Percentiles rank a stretch among this genome's conserved stretches.
Evolutionary conservation across 2,113 vertebrate species (phyloP).

Genomic region (Okapia johnstoni): DNA sequence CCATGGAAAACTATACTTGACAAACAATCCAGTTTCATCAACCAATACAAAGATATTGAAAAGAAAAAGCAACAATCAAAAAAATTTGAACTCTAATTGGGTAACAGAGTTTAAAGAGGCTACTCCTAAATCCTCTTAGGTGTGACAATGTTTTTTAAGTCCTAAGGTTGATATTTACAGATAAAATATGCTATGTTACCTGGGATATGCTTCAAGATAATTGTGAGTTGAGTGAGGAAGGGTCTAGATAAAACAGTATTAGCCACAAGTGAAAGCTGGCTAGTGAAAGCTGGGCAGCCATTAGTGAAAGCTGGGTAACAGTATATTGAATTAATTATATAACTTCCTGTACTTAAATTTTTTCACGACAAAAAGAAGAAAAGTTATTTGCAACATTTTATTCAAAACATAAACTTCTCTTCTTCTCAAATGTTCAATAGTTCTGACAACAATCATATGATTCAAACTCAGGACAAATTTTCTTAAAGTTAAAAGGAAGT

Average conservation of each 20-base stretch:
- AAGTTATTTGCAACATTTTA: slow-evolving; percentile 69
- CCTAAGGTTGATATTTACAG: background rate
- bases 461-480: slow-evolving; percentile 71
- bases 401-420: slow-evolving; percentile 75
- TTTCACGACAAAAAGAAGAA: slow-evolving; percentile 38
- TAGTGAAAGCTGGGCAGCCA: background rate
- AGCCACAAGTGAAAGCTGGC: background rate
- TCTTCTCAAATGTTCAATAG: slow-evolving; percentile 77
- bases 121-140: background rate
- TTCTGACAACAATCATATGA: slow-evolving; percentile 72
- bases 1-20: background rate
- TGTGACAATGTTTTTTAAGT: background rate
- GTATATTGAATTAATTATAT: background rate
- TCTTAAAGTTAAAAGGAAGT: slow-evolving; percentile 48
- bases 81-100: background rate
- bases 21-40: background rate
- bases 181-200: background rate
- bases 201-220: background rate
- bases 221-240: background rate
- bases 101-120: slow-evolving; percentile 3
- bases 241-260: background rate
- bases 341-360: slow-evolving; percentile 2
- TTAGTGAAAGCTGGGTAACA: background rate
- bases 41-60: background rate
- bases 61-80: slow-evolving; percentile 12